A percentile compares a stretch with the other conserved stretches of the same genome.
phyloP scores from a whole-genome alignment of 2,888 invertebrate species.

The Boloria euphrosyne region DNA sequence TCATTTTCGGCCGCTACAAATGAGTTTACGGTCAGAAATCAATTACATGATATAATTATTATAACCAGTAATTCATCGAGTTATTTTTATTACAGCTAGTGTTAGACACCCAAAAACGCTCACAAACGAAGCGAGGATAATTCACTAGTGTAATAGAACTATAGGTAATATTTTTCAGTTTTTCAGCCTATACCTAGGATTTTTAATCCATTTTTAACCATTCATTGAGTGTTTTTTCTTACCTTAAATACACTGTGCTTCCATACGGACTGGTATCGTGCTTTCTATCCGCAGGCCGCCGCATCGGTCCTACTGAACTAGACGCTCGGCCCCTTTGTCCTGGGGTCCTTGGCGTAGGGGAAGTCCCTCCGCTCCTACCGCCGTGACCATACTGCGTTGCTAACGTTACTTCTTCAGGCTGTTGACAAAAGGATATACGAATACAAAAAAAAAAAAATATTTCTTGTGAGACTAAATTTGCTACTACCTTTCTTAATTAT shows the following conservation, averaged over 20 bases:
- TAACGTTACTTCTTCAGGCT: conserved; percentile 73
- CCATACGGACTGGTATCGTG: conserved; percentile 94
- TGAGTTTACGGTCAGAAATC: no score
- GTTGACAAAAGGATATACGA: conserved; percentile 51
- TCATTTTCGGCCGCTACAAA: no score
- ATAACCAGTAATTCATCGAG: no score
- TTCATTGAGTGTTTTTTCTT: conserved; percentile 16
- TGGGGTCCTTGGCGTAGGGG: conserved; percentile 69
- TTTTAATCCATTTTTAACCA: no score
- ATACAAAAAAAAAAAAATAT: not conserved
- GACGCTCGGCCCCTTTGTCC: conserved; percentile 71
- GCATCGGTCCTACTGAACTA: conserved; percentile 87
- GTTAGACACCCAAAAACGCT: no score
- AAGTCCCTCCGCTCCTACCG: conserved; percentile 66
- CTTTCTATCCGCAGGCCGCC: conserved; percentile 89
- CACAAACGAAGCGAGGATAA: no score
- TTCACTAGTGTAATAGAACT: no score
- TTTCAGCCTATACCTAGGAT: no score
- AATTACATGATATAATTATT: no score
- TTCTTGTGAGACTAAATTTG: not conserved
- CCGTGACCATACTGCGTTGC: conserved; percentile 67
- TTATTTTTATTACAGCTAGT: no score
- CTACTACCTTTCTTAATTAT: not conserved
- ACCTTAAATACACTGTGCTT: conserved; percentile 85
- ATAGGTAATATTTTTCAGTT: no score